Evolutionary conservation across 2,113 vertebrate species (phyloP).

Genomic region (Syngnathus scovelli): DNA sequence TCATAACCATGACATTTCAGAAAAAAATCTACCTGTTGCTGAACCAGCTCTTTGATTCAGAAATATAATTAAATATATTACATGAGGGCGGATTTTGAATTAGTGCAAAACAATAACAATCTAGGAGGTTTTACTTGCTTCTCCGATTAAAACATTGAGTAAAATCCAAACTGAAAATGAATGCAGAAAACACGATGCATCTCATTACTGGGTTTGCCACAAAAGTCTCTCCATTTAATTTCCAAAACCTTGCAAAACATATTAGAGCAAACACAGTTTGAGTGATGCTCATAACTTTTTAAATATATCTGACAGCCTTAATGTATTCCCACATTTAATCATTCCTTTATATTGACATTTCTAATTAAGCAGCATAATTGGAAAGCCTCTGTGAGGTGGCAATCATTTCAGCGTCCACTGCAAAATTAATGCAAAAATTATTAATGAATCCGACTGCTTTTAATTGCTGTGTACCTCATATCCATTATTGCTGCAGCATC

Average conservation of each 20-base stretch:
- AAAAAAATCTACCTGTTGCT: no score
- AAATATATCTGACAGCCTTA: conserved; percentile 64
- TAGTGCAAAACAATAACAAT: no score
- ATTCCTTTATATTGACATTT: conserved; percentile 78
- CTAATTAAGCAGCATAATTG: conserved; percentile 77
- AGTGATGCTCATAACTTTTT: conserved; percentile 58
- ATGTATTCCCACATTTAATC: conserved; percentile 70
- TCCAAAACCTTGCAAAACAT: conserved; percentile 45
- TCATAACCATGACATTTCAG: no score
- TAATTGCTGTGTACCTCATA: conserved; percentile 71
- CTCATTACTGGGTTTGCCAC: conserved; percentile 13
- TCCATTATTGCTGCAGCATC: conserved; percentile 71
- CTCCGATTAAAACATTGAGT: no score
- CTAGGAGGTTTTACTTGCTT: no score
- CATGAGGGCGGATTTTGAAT: no score
- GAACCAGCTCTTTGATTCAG: no score
- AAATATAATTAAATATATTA: no score
- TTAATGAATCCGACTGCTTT: conserved; percentile 73
- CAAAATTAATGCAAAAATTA: conserved; percentile 75
- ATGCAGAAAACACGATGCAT: neutral
- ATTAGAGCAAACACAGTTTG: conserved; percentile 45
- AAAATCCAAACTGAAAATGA: neutral
- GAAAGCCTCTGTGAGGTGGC: conserved; percentile 64
- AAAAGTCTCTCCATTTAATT: conserved; percentile 39
- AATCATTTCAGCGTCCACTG: conserved; percentile 65